Percentiles rank a stretch among this genome's conserved stretches.
Conservation (phyloP, 2,888 invertebrate species). For the Diarsia brunnea region DNA sequence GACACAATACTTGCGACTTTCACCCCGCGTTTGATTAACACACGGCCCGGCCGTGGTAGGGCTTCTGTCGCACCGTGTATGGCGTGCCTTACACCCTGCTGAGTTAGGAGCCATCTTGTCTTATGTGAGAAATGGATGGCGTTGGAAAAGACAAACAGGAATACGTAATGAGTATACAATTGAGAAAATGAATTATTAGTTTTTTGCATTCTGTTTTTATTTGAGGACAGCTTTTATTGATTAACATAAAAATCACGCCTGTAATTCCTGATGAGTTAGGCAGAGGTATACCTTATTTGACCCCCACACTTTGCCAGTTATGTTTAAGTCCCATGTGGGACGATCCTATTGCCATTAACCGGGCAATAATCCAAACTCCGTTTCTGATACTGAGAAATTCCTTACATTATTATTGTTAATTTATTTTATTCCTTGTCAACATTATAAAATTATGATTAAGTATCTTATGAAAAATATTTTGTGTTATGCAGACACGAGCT, state of each 20-base stretch:
- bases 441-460: conserved; percentile 13
- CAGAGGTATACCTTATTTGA: too few species aligned
- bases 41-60: conserved; percentile 33
- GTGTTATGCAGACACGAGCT: conserved; percentile 1
- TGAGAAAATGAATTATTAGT: neutral
- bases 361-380: too few species aligned
- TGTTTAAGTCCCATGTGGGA: too few species aligned
- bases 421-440: too few species aligned
- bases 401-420: too few species aligned
- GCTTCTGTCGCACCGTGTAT: conserved; percentile 51
- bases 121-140: conserved; percentile 35
- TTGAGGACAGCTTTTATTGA: neutral
- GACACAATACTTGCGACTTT: conserved; percentile 70
- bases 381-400: too few species aligned
- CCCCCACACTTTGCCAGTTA: too few species aligned
- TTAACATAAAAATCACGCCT: neutral
- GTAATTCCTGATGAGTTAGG: too few species aligned
- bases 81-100: conserved; percentile 35
- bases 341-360: too few species aligned
- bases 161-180: conserved; percentile 27
- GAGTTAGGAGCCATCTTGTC: conserved; percentile 39
- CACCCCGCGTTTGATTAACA: conserved; percentile 73
- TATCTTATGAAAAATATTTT: conserved; percentile 8
- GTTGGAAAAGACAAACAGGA: conserved; percentile 27
- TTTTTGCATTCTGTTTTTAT: neutral